A percentile compares a stretch with the other conserved stretches of the same genome.
These are phyloP conservation scores for Drosophila sp. DNA, from an alignment of 1,140 invertebrate species.

Conservation along the genomic window DNA sequence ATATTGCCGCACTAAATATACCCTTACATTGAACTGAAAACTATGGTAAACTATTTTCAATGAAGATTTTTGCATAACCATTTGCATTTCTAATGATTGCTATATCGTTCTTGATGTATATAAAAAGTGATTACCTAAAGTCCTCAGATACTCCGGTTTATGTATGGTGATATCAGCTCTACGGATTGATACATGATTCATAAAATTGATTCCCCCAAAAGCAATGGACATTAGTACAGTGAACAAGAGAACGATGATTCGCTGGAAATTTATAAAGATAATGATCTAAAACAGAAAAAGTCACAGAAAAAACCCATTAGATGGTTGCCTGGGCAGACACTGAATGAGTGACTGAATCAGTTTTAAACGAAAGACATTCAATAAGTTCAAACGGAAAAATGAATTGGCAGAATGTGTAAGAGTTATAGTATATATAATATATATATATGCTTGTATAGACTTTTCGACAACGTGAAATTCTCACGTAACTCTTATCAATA, in stretches of 20 bases:
- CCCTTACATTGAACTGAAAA: too few species aligned
- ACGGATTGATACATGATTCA: neutral
- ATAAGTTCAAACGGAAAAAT: neutral
- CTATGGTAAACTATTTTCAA: too few species aligned
- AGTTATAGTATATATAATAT: neutral
- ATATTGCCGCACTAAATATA: too few species aligned
- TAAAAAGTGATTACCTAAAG: neutral
- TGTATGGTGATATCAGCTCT: neutral
- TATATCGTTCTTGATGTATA: too few species aligned
- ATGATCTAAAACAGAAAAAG: neutral
- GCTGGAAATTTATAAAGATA: neutral
- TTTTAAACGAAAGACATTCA: neutral
- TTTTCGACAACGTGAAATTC: conserved; percentile 36
- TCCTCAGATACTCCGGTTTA: neutral
- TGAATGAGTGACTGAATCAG: neutral
- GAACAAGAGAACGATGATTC: neutral
- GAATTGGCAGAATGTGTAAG: neutral
- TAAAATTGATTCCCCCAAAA: neutral
- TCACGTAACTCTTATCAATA: conserved; percentile 69
- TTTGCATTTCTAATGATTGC: too few species aligned
- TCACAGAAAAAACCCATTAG: neutral
- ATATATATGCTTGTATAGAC: neutral
- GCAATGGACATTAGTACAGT: neutral
- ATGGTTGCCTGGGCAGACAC: neutral
- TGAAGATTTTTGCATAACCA: too few species aligned